A percentile compares a stretch with the other conserved stretches of the same genome.
phyloP scores from a whole-genome alignment of 2,113 vertebrate genomes.

The Hydrolagus affinis region DNA sequence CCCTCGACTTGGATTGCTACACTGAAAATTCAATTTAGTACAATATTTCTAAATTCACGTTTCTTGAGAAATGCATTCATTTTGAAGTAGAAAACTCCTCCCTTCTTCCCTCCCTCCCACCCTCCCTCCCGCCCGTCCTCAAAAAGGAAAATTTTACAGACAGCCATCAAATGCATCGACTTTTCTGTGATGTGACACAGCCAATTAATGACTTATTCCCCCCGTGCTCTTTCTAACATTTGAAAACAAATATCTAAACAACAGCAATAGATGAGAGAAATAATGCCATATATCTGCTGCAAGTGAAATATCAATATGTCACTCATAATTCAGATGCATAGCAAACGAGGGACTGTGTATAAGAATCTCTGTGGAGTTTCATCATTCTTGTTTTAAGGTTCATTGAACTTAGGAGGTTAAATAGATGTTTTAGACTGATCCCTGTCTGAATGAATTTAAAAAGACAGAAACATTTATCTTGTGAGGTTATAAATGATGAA shows the following conservation, averaged over 20 bases:
- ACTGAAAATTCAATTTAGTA: conserved; percentile 41
- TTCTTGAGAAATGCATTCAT: conserved; percentile 35
- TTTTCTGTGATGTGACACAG: background rate
- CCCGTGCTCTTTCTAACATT: background rate
- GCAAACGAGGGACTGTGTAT: background rate
- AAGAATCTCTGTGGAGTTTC: background rate
- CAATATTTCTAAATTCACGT: conserved; percentile 44
- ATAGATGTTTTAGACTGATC: conserved; percentile 11
- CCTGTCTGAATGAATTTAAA: conserved; percentile 36
- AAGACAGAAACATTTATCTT: conserved; percentile 47
- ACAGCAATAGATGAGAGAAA: background rate
- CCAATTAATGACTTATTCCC: background rate
- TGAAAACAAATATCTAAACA: conserved; percentile 6
- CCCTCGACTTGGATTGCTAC: conserved; percentile 32
- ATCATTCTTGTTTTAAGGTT: background rate
- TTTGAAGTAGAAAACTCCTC: conserved; percentile 41
- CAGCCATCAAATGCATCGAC: background rate
- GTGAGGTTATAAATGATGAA: conserved; percentile 48
- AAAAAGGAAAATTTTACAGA: too few species aligned
- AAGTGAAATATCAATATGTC: background rate
- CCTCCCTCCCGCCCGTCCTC: too few species aligned
- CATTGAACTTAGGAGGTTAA: conserved; percentile 24
- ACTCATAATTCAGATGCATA: background rate
- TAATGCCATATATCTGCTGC: conserved; percentile 4
- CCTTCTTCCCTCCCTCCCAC: too few species aligned